Conservation (phyloP, 1,140 invertebrate species). For the Metopolophium dirhodum region DNA sequence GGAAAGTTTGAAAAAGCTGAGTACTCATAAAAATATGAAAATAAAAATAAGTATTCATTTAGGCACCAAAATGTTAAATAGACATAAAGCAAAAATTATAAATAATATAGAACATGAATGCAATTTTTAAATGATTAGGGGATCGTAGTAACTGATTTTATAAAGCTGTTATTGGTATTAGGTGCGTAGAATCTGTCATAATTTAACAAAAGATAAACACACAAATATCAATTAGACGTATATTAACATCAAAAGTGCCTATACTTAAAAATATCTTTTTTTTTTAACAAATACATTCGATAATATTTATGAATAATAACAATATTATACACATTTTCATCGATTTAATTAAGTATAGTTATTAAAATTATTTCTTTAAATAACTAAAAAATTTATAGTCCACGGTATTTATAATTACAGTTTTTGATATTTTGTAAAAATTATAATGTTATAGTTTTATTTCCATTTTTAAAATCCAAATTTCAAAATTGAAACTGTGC, state of each 20-base stretch:
- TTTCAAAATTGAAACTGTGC: background rate
- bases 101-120: background rate
- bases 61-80: background rate
- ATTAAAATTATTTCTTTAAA: background rate
- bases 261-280: constrained; percentile 32
- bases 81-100: background rate
- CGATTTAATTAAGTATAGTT: background rate
- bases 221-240: constrained; percentile 8
- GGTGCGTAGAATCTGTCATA: background rate
- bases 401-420: background rate
- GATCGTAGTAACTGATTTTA: background rate
- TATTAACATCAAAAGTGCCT: constrained; percentile 21
- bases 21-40: background rate
- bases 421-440: background rate
- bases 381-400: background rate
- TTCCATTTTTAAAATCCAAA: background rate
- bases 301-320: background rate
- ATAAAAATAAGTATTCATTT: background rate
- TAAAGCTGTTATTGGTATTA: background rate
- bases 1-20: background rate
- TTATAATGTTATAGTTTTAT: background rate
- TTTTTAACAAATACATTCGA: constrained; percentile 23
- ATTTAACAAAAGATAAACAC: constrained; percentile 16
- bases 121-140: background rate
- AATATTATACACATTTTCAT: background rate